Evolutionary conservation across 2,113 vertebrate species (phyloP), one percentile per base, ranked within the genome.

Genomic region (Capra hircus): DNA sequence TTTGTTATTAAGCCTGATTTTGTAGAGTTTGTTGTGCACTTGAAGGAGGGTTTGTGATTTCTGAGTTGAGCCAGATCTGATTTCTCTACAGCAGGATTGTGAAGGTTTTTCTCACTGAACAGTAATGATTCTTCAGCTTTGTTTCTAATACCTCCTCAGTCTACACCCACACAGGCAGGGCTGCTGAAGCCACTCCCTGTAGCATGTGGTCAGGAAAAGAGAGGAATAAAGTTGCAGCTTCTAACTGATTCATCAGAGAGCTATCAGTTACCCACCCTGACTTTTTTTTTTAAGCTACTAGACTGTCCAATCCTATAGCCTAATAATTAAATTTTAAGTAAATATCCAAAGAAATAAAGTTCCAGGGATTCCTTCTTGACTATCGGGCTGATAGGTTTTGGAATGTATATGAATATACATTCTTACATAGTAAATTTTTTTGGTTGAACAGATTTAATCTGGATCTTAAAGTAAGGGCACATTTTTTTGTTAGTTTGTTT

Each of bases 211-310:
- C 96, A 97, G 97, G 97, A 98, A 98, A 45, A 67, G 85, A 88
- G 95, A 96, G 82, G 89, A 87, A 62, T 97, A 74, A 81, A 95
- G 95, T 91, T 7, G 9, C 64, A 89, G 55, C 78, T 55, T 96
- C 87, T 57, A 36, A 97, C 91, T 98, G 97, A 98, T 97, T 98
- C 96, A 98, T 95, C 96, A 92, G 96, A 93, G 45, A 98, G 97
- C 53, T 97, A 97, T 93, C 95, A 94, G 94, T 93, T 67, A 2
- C 93, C 98, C 81, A 97, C 91, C 33, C 78, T 90, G 78, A 64
- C 50, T 86, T 92, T 92, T 85, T 90, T 88, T 89, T 50, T 50
- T 55, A 36, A 91, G 62, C 67, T 92, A 45, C 45, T 92, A 95
- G 78, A 82, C 48, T 36, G 48, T 84, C 60, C 28, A 83, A 17